These are phyloP conservation scores for Buteo buteo DNA, from an alignment of 2,113 vertebrate species.

Conservation along the genomic window DNA sequence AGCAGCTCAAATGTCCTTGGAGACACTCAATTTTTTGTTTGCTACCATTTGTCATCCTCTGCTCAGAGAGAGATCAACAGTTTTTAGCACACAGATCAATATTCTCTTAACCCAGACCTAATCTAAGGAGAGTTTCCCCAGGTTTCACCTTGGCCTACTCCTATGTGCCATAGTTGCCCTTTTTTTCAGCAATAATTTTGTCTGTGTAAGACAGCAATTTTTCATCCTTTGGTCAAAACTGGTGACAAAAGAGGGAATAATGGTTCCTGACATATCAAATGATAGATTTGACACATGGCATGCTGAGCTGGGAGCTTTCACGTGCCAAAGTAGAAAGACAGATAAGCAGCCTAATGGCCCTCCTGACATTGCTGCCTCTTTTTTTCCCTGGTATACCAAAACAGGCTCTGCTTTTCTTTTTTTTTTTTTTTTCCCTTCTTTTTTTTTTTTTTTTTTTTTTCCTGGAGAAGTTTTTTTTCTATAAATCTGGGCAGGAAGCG, in stretches of 20 bases:
- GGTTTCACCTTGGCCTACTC: constrained; percentile 86
- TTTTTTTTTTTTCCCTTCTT: no score
- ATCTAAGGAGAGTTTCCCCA: constrained; percentile 86
- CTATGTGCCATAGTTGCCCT: constrained; percentile 60
- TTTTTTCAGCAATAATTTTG: constrained; percentile 87
- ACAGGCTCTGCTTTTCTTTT: background rate
- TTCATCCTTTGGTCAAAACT: constrained; percentile 90
- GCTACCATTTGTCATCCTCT: constrained; percentile 94
- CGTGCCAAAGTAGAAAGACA: constrained; percentile 81
- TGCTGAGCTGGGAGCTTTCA: constrained; percentile 76
- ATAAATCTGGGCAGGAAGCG: constrained; percentile 50
- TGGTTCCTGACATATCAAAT: constrained; percentile 85
- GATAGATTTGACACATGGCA: constrained; percentile 84
- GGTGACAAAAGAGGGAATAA: constrained; percentile 92
- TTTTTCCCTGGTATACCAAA: constrained; percentile 22
- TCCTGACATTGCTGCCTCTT: constrained; percentile 78
- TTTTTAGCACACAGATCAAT: constrained; percentile 98
- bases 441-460: background rate
- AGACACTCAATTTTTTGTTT: constrained; percentile 91
- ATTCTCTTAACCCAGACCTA: constrained; percentile 96
- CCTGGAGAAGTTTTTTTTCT: constrained; percentile 18
- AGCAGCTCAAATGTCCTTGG: constrained; percentile 82
- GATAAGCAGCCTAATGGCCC: constrained; percentile 85
- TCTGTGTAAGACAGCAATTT: constrained; percentile 86
- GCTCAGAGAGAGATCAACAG: constrained; percentile 98